phyloP scores from a whole-genome alignment of 1,140 invertebrate genomes.

The Drosophila sturtevanti region DNA sequence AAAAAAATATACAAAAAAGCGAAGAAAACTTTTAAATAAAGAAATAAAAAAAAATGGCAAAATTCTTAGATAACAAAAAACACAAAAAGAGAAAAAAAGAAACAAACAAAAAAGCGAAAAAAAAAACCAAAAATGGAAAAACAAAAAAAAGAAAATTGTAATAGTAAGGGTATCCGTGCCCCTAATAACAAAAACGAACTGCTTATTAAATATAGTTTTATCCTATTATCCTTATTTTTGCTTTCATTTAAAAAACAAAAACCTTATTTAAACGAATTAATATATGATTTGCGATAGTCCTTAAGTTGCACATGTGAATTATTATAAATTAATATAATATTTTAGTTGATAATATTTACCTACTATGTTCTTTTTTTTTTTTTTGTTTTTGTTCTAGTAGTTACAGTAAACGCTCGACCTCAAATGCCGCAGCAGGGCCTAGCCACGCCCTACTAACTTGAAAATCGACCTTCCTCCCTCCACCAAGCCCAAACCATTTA shows the following conservation, averaged over 20 bases:
- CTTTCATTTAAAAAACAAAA: conserved; percentile 65
- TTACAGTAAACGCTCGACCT: conserved; percentile 49
- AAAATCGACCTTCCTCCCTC: conserved; percentile 52
- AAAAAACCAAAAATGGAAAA: conserved; percentile 36
- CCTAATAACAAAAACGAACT: conserved; percentile 61
- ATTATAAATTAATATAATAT: conserved; percentile 68
- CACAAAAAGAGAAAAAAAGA: conserved; percentile 42
- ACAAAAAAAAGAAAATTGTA: conserved; percentile 39
- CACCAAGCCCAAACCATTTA: conserved; percentile 31
- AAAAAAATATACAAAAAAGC: conserved; percentile 41
- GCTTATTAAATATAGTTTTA: conserved; percentile 73
- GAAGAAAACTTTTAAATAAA: conserved; percentile 45
- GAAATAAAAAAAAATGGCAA: conserved; percentile 57
- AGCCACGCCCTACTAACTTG: not conserved
- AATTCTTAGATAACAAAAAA: conserved; percentile 52
- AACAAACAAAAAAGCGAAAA: conserved; percentile 42
- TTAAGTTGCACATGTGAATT: conserved; percentile 67
- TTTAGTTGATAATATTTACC: conserved; percentile 58
- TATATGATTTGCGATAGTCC: conserved; percentile 48
- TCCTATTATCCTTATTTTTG: conserved; percentile 56
- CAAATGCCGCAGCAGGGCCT: conserved; percentile 71
- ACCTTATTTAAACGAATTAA: conserved; percentile 62
- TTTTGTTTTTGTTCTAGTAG: conserved; percentile 40
- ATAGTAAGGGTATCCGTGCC: conserved; percentile 39
- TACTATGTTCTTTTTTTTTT: not conserved